Conservation (phyloP, 2,797 vertebrate genomes). For the Sparidentex hasta region DNA sequence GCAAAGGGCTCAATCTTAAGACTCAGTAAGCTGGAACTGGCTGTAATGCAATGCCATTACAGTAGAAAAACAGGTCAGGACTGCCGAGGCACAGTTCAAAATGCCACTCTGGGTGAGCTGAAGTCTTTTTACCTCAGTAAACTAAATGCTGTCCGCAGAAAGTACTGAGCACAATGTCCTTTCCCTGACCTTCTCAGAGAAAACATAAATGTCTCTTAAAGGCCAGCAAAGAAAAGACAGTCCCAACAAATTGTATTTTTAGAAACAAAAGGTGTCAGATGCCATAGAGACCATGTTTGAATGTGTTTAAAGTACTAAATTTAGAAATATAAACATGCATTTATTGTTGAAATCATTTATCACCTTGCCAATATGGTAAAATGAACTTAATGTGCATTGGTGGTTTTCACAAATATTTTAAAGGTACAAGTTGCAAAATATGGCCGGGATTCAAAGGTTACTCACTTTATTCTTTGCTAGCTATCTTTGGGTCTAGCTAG, state of each 20-base stretch:
- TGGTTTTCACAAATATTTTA: too few relatives aligned
- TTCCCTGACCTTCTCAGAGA: slow-evolving; percentile 55
- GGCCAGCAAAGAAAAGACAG: slow-evolving; percentile 16
- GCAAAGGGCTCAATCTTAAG: slow-evolving; percentile 83
- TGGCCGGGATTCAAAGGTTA: too few relatives aligned
- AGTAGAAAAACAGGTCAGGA: slow-evolving; percentile 76
- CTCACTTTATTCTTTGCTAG: too few relatives aligned
- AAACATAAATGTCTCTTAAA: slow-evolving; percentile 41
- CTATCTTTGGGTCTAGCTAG: too few relatives aligned
- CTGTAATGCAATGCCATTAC: slow-evolving; percentile 82
- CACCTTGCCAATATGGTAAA: too few relatives aligned
- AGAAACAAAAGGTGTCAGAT: not conserved
- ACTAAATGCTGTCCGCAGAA: slow-evolving; percentile 53
- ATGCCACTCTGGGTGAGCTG: slow-evolving; percentile 52
- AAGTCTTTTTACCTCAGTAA: slow-evolving; percentile 56
- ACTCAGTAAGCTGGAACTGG: slow-evolving; percentile 85
- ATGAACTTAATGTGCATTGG: too few relatives aligned
- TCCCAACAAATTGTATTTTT: not conserved
- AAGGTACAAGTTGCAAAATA: too few relatives aligned
- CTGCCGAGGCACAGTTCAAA: slow-evolving; percentile 70
- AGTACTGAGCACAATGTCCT: slow-evolving; percentile 48
- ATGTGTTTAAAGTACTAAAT: not conserved
- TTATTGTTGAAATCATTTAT: not conserved
- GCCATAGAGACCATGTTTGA: too few relatives aligned
- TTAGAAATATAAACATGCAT: not conserved